phyloP scores from a whole-genome alignment of 2,888 invertebrate genomes.

The Diaprepes abbreviatus region DNA sequence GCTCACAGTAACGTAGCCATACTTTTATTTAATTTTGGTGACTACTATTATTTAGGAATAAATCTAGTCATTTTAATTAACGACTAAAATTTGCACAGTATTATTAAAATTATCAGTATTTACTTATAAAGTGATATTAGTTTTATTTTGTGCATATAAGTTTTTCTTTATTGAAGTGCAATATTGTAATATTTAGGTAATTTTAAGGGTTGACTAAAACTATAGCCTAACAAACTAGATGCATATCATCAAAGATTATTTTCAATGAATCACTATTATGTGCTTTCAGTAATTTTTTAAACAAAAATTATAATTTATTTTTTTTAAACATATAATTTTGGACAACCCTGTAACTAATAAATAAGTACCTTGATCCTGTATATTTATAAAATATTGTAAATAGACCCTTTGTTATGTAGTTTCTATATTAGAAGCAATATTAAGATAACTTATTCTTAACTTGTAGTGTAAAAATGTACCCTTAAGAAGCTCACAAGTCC shows the following conservation, averaged over 20 bases:
- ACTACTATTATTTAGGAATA: conserved; percentile 40
- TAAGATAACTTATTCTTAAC: conserved; percentile 31
- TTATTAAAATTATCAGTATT: conserved; percentile 65
- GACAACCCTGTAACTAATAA: no score
- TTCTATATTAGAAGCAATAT: conserved; percentile 43
- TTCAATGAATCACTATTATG: no score
- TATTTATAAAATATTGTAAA: conserved; percentile 39
- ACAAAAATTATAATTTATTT: no score
- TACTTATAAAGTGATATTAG: conserved; percentile 63
- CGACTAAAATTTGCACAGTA: conserved; percentile 57
- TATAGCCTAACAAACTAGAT: no score
- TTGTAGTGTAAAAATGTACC: conserved; percentile 41
- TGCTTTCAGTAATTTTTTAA: no score
- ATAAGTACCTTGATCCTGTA: conserved; percentile 43
- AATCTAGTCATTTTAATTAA: conserved; percentile 51
- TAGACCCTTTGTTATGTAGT: conserved; percentile 44
- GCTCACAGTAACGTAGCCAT: no score
- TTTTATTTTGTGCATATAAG: conserved; percentile 56
- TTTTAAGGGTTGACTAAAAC: conserved; percentile 23
- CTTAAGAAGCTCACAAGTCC: conserved; percentile 53
- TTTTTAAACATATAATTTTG: no score
- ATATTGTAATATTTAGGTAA: conserved; percentile 63
- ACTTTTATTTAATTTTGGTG: no score
- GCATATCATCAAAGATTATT: no score
- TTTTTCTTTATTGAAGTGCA: conserved; percentile 61